Conservation (phyloP, 2,797 vertebrate species). For the Sparus aurata region DNA sequence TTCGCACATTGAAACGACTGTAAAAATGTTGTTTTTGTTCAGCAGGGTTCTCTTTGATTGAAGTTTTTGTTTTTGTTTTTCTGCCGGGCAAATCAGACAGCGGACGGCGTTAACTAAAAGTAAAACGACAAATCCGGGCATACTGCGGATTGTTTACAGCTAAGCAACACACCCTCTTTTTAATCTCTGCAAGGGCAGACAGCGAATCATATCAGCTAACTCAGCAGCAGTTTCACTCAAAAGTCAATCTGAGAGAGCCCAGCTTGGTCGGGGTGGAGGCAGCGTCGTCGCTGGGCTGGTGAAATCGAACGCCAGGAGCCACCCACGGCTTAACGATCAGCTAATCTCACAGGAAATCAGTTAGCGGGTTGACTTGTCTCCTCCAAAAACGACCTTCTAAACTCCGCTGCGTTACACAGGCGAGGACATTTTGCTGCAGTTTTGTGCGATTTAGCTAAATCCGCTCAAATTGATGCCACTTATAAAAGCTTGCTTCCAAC, state of each 20-base stretch:
- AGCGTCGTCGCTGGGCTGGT: slow-evolving; percentile 22
- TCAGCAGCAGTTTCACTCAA: slow-evolving; percentile 20
- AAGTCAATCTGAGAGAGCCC: slow-evolving; percentile 48
- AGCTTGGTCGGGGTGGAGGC: slow-evolving; percentile 20
- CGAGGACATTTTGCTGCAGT: slow-evolving; percentile 6
- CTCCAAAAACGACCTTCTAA: slow-evolving; percentile 22
- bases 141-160: slow-evolving; percentile 6
- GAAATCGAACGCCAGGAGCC: slow-evolving; percentile 39
- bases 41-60: slow-evolving; percentile 15
- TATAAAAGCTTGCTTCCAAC: neutral
- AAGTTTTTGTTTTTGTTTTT: neutral
- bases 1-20: neutral
- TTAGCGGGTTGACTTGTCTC: slow-evolving; percentile 13
- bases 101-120: slow-evolving; percentile 12
- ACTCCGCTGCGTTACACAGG: neutral
- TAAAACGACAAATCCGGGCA: slow-evolving; percentile 10
- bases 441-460: slow-evolving; percentile 14
- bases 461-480: slow-evolving; percentile 10
- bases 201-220: slow-evolving; percentile 44
- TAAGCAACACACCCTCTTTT: slow-evolving; percentile 44
- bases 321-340: slow-evolving; percentile 54
- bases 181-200: slow-evolving; percentile 39
- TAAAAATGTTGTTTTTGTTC: slow-evolving; percentile 21
- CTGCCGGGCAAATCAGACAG: neutral
- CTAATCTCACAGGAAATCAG: slow-evolving; percentile 58